Evolutionary conservation across 2,113 vertebrate genomes (phyloP), one percentile per base, ranked within the genome.

Genomic region (Ramphastos sulfuratus): DNA sequence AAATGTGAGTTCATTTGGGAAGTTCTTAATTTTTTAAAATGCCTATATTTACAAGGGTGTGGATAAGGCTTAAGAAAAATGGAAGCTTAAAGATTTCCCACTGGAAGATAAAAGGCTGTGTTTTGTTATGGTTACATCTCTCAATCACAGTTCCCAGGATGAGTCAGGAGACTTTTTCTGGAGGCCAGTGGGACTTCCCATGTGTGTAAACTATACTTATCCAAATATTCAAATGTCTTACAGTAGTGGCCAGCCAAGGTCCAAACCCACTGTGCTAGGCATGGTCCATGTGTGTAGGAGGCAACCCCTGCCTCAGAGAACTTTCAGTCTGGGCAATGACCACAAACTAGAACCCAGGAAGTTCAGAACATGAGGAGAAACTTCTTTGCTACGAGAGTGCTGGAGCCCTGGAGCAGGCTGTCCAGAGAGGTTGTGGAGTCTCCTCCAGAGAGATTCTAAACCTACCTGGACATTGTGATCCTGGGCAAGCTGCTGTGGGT

Each of bases 81-180:
- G 20, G 76, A 82, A 88, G 64, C 25, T 86, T 70, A 87, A 86
- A 76, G 72, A 70, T 28, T 67, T 90, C 71, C 79, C 44, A 31
- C 54, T 12, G 35, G n/a, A 80, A 82, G 77, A 75, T 75, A 72
- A 94, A 90, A 73, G 52, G 33, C 80, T 84, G 31, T 55, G 37
- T 31, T 73, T 82, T 94, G 52, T 94, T 90, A 66, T 63, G 89
- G 87, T 93, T 85, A 44, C 82, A 72, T 87, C 78, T 90, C 93
- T 72, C 86, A 54, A 3, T 70, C 10, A 8, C 44, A 86, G 70
- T 92, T 95, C 95, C 82, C 61, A 76, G n/a, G 33, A 48, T 92
- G 66, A 82, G 59, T 28, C 4, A 1, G 81, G 80, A 92, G 82
- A 27, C 33, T 71, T 79, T 33, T 69, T 70, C 85, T 60, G 60